Base-by-base conservation (phyloP, 2,797 vertebrate species). In the Bufotes viridis region DNA sequence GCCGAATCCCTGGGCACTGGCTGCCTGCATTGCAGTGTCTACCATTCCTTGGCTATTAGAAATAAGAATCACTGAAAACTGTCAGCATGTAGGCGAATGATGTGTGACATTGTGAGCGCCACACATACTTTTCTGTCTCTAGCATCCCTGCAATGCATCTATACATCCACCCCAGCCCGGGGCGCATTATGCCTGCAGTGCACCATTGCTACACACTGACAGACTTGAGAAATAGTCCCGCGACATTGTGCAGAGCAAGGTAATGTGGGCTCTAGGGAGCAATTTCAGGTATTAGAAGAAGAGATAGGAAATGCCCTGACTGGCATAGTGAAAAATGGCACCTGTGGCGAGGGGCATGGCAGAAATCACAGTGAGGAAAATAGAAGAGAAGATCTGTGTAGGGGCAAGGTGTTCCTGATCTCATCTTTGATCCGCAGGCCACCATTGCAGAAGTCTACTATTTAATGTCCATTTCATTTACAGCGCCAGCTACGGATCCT, bases 131-230 rank as follows among this genome's bases (percentile, higher is more conserved):
- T 67, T 14, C 29, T 29, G 34, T 82, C 61, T 34, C 53, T 58
- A 6, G 51, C 51, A n/a, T 53, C 69, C 58, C 58, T 89, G 88
- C 88, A 89, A 72, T 89, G 72, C 72, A 82, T 86, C 79, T 78
- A 53, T 20, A 69, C 51, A 82, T 65, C 84, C 72, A 58, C 84
- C 80, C 84, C 79, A 82, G 84, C 79, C 80, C 51, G 61, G 79
- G 83, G 80, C 63, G 72, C 84, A 86, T 86, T 69, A 82, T 89
- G 72, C 88, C 88, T 89, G 88, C 88, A 89, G 88, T 89, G 88
- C 88, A 86, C 69, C 79, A 89, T 80, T 82, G 72, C 61, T 85
- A 70, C 63, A 61, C 53, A 82, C 70, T 81, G 87, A 85, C 63
- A 88, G 67, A 81, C 6, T 17, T 76, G 86, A 87, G 86, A 69